Conservation (phyloP, 2,797 vertebrate genomes). For the Acestrorhynchus altus region DNA sequence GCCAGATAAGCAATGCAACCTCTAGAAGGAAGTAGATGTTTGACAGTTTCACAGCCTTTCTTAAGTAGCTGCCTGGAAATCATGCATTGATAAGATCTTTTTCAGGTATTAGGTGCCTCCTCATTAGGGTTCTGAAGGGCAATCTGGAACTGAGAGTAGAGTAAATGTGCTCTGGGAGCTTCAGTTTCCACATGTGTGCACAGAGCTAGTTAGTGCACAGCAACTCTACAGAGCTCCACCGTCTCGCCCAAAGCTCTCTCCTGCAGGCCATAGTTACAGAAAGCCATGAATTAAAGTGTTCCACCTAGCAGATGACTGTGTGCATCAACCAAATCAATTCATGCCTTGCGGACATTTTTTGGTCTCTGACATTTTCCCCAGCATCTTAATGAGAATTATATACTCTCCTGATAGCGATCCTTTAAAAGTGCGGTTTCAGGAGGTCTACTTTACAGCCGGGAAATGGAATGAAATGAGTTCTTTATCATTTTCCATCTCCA, state of each 20-base stretch:
- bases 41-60: conserved; percentile 40
- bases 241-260: conserved; percentile 37
- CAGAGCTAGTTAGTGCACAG: conserved; percentile 54
- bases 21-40: conserved; percentile 18
- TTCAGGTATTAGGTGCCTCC: conserved; percentile 45
- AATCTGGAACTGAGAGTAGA: conserved; percentile 58
- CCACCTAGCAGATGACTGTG: conserved; percentile 51
- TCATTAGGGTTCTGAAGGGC: conserved; percentile 46
- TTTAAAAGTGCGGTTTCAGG: neutral
- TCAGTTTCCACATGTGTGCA: conserved; percentile 52
- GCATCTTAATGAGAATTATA: conserved; percentile 13
- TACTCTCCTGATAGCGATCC: neutral
- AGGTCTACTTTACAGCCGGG: neutral
- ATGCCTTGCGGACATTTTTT: neutral
- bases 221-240: conserved; percentile 49
- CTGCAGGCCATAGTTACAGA: conserved; percentile 40
- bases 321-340: conserved; percentile 48
- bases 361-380: neutral
- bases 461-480: neutral
- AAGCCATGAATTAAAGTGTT: conserved; percentile 45
- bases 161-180: conserved; percentile 54
- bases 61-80: conserved; percentile 48
- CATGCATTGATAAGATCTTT: conserved; percentile 54
- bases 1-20: neutral
- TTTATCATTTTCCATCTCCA: neutral